Evolutionary conservation across 2,113 vertebrate species (phyloP).

Genomic region (Glaucomys volans): DNA sequence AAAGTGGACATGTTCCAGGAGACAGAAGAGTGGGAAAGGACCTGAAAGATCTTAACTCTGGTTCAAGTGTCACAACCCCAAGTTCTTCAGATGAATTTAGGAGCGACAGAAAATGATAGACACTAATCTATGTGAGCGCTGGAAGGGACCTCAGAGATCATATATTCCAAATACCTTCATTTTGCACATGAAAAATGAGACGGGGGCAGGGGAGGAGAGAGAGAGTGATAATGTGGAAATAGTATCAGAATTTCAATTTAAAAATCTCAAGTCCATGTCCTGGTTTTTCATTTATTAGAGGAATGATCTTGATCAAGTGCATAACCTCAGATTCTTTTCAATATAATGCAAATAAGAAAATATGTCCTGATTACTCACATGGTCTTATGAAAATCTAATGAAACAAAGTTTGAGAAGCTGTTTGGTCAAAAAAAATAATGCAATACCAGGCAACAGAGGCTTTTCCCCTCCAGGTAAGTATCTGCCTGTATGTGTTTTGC

Average conservation of each 20-base stretch:
- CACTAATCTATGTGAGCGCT: not conserved
- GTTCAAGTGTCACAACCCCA: not conserved
- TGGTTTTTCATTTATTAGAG: not conserved
- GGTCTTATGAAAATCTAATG: not conserved
- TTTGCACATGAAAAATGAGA: not conserved
- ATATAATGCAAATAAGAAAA: not conserved
- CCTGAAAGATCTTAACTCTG: not conserved
- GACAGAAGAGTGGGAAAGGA: not conserved
- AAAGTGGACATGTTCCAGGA: not conserved
- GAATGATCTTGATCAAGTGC: not conserved
- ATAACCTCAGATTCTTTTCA: slow-evolving; percentile 7
- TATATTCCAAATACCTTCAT: not conserved
- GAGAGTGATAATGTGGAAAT: not conserved
- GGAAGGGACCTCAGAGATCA: not conserved
- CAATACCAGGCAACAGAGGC: not conserved
- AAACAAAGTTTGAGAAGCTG: not conserved
- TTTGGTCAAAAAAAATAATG: too few species aligned
- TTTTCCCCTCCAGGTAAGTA: not conserved
- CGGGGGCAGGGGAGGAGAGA: accelerated
- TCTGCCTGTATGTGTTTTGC: not conserved
- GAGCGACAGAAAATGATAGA: not conserved
- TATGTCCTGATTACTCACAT: not conserved
- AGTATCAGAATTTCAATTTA: not conserved
- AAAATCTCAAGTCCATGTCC: not conserved
- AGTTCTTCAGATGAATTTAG: not conserved